A percentile compares a stretch with the other conserved stretches of the same genome.
Conservation (phyloP, 2,797 vertebrate species). For the Takifugu rubripes region DNA sequence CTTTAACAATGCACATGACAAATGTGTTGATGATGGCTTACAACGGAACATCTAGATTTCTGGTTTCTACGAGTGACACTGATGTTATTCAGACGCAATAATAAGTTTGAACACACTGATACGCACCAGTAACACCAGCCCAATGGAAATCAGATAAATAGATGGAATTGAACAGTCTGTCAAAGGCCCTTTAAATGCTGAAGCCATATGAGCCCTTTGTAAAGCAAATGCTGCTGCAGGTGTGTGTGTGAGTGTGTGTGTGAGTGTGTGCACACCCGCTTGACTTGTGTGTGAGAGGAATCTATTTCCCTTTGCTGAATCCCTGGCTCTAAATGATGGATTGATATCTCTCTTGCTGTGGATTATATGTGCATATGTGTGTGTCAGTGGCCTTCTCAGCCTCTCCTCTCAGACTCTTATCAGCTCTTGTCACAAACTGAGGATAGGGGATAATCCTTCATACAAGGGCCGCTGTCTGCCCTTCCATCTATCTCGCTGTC, state of each 20-base stretch:
- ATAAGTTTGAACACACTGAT: slow-evolving; percentile 16
- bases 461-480: slow-evolving; percentile 68
- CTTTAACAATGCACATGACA: not conserved
- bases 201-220: slow-evolving; percentile 50
- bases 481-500: slow-evolving; percentile 67
- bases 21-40: not conserved
- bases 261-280: slow-evolving; percentile 19
- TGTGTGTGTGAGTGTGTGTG: slow-evolving; percentile 28
- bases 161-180: slow-evolving; percentile 64
- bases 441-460: slow-evolving; percentile 76
- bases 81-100: slow-evolving; percentile 26
- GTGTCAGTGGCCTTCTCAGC: slow-evolving; percentile 53
- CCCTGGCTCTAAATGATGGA: slow-evolving; percentile 74
- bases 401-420: slow-evolving; percentile 72
- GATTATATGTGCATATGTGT: slow-evolving; percentile 65
- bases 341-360: slow-evolving; percentile 72
- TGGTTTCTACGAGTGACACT: slow-evolving; percentile 28
- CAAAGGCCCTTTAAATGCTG: slow-evolving; percentile 46
- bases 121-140: slow-evolving; percentile 44
- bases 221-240: slow-evolving; percentile 33
- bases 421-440: slow-evolving; percentile 75
- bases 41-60: slow-evolving; percentile 23
- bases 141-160: slow-evolving; percentile 68
- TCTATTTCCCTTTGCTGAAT: slow-evolving; percentile 71
- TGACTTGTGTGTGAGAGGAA: slow-evolving; percentile 59